These are phyloP conservation scores for Dolichotis patagonum DNA, from an alignment of 2,113 vertebrate genomes.

Conservation along the genomic window DNA sequence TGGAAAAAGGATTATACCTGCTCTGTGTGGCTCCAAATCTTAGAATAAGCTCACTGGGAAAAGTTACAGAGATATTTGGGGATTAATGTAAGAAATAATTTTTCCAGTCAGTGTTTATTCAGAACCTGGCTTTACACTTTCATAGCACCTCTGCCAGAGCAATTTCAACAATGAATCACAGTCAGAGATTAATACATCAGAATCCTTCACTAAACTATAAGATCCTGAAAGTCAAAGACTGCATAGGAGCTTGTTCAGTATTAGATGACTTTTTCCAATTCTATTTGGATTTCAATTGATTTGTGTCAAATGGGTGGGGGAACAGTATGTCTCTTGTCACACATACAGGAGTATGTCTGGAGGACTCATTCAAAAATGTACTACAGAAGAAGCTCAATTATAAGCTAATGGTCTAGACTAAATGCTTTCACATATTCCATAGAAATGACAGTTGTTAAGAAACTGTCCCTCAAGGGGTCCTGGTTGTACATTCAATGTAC, in stretches of 20 bases:
- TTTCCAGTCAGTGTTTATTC: slow-evolving; percentile 27
- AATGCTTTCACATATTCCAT: not conserved
- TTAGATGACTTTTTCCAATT: not conserved
- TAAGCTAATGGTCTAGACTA: not conserved
- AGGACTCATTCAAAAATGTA: not conserved
- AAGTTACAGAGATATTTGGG: not conserved
- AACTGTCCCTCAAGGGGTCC: not conserved
- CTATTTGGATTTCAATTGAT: not conserved
- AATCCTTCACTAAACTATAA: not conserved
- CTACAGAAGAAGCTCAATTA: not conserved
- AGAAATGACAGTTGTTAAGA: not conserved
- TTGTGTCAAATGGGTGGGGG: not conserved
- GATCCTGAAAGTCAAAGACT: not conserved
- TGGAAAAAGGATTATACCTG: not conserved
- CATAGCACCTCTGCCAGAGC: not conserved
- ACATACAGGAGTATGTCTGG: not conserved
- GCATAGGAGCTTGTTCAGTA: not conserved
- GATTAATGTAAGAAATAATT: slow-evolving; percentile 6
- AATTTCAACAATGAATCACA: slow-evolving; percentile 22
- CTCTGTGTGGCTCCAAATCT: not conserved
- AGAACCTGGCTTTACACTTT: not conserved
- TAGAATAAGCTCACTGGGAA: not conserved
- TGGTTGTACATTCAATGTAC: not conserved
- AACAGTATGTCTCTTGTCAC: not conserved
- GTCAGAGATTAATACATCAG: not conserved